Percentiles rank a stretch among this genome's conserved stretches.
These are phyloP conservation scores for Drosophila atroscutellata DNA, from an alignment of 2,888 invertebrate species.

Conservation along the genomic window DNA sequence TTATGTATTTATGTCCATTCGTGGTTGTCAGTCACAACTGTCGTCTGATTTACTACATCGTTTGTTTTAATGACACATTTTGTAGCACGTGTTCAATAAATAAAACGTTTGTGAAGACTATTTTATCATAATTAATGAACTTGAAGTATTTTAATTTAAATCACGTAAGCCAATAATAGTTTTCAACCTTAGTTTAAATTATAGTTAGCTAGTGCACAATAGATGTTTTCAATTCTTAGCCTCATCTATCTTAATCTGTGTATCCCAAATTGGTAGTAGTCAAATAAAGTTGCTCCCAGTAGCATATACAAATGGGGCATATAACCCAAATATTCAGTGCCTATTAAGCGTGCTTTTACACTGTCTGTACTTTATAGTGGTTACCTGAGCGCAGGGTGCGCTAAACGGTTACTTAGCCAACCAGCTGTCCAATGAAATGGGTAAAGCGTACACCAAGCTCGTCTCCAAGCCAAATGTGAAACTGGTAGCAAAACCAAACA, in stretches of 20 bases:
- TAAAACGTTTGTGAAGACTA: neutral
- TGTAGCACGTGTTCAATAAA: neutral
- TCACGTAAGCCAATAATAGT: neutral
- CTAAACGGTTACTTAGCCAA: neutral
- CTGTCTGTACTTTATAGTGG: constrained; percentile 2
- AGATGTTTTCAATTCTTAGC: neutral
- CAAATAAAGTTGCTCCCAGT: constrained; percentile 1
- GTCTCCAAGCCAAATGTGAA: constrained; percentile 24
- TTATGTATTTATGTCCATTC: neutral
- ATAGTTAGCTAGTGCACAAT: neutral
- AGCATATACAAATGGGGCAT: constrained; percentile 23
- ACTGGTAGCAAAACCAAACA: constrained; percentile 41
- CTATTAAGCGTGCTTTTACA: neutral
- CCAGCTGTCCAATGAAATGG: neutral
- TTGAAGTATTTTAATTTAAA: neutral
- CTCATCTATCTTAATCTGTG: neutral
- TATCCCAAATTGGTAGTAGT: neutral
- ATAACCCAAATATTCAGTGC: constrained; percentile 30
- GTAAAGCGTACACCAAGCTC: constrained; percentile 23
- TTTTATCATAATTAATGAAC: neutral
- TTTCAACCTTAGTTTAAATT: neutral
- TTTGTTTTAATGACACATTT: neutral
- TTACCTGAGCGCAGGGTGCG: constrained; percentile 1
- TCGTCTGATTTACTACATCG: constrained; percentile 8
- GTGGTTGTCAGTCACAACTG: constrained; percentile 11